Conservation (phyloP, 1,140 invertebrate genomes). For the Drosophila miranda region DNA sequence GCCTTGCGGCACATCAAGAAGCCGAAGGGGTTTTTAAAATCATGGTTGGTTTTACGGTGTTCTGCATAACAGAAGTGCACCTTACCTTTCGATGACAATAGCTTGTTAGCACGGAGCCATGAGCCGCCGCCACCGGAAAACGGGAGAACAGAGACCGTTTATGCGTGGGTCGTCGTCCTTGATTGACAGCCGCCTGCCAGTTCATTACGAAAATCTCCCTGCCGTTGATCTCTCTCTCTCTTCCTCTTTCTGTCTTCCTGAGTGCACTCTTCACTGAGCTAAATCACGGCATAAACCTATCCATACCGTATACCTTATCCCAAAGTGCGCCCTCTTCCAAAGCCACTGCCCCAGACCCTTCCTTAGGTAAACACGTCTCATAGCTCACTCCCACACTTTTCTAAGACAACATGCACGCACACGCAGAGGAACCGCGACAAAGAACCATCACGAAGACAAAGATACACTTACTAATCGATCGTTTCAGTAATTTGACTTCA, state of each 20-base stretch:
- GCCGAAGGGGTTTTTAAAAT: conserved; percentile 28
- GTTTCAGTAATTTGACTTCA: too few species aligned
- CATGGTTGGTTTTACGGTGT: too few species aligned
- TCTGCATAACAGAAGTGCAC: too few species aligned
- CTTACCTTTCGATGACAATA: too few species aligned
- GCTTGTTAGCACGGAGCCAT: too few species aligned
- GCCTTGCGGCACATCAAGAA: conserved; percentile 27
- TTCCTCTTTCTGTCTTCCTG: neutral
- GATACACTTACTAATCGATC: neutral
- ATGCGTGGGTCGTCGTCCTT: conserved; percentile 36
- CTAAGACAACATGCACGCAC: neutral
- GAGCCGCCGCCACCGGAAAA: neutral
- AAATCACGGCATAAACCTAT: conserved; percentile 40
- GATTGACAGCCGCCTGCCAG: conserved; percentile 20
- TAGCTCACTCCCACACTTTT: conserved; percentile 12
- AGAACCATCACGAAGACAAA: neutral
- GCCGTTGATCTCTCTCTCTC: neutral
- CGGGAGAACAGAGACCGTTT: conserved; percentile 26
- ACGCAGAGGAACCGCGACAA: neutral
- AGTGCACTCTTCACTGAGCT: conserved; percentile 5
- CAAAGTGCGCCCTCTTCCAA: too few species aligned
- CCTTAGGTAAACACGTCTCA: conserved; percentile 57
- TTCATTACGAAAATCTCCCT: neutral
- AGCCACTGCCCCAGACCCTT: conserved; percentile 5
- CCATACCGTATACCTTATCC: neutral